Conservation (phyloP, 2,797 vertebrate species). For the Antrozous pallidus region DNA sequence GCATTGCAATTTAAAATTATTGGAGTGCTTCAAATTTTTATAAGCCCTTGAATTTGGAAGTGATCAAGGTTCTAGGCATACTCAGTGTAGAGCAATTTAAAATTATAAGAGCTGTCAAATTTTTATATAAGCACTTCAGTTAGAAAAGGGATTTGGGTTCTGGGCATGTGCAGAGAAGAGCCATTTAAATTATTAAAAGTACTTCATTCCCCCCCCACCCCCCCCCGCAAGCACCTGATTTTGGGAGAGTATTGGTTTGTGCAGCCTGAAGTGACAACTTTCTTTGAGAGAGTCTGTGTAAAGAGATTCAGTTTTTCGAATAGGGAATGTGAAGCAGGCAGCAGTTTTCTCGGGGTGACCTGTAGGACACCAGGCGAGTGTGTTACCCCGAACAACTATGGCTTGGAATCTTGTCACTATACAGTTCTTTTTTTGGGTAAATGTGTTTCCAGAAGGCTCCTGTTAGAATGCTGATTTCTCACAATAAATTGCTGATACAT, state of each 20-base stretch:
- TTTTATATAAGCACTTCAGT: slow-evolving; percentile 90
- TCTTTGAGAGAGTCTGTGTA: slow-evolving; percentile 79
- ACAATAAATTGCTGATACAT: background rate
- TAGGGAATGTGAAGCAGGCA: background rate
- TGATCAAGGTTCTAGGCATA: slow-evolving; percentile 90
- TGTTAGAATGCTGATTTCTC: slow-evolving; percentile 31
- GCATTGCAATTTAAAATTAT: slow-evolving; percentile 91
- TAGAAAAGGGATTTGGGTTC: slow-evolving; percentile 87
- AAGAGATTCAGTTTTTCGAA: slow-evolving; percentile 76
- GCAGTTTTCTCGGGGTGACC: background rate
- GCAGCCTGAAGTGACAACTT: slow-evolving; percentile 83
- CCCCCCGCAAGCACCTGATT: slow-evolving; percentile 84
- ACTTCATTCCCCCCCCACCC: slow-evolving; percentile 81
- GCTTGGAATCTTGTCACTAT: background rate
- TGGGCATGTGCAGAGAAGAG: slow-evolving; percentile 86
- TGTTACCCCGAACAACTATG: rapidly evolving
- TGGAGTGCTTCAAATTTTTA: slow-evolving; percentile 91
- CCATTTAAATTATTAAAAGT: slow-evolving; percentile 87
- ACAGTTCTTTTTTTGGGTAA: background rate
- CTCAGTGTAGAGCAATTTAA: slow-evolving; percentile 89
- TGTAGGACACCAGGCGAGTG: background rate
- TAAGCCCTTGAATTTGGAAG: slow-evolving; percentile 91
- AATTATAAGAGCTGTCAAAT: slow-evolving; percentile 91
- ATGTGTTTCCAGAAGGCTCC: slow-evolving; percentile 18
- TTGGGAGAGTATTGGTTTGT: slow-evolving; percentile 83